Conservation (phyloP, 2,113 vertebrate genomes). For the Onychorhynchus coronatus region DNA sequence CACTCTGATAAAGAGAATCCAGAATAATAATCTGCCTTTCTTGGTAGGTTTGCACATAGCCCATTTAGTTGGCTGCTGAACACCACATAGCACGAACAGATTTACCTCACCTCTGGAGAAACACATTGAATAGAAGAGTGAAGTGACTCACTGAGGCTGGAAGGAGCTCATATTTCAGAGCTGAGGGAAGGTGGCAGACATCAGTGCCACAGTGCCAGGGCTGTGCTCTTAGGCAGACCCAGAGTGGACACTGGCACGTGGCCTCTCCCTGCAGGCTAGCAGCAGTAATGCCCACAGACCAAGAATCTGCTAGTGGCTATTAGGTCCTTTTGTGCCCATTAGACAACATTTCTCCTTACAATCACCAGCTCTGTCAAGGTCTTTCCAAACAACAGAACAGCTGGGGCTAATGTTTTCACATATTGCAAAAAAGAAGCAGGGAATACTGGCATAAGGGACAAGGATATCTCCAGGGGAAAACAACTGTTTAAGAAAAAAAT, state of each 20-base stretch:
- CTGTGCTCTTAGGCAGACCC: not conserved
- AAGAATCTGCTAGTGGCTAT: not conserved
- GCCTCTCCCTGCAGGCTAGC: not conserved
- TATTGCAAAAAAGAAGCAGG: not conserved
- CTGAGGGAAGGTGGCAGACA: not conserved
- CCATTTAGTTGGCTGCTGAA: not conserved
- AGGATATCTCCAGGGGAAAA: not conserved
- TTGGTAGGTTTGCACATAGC: not conserved
- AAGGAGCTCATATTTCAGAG: fast-evolving
- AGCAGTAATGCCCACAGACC: not conserved
- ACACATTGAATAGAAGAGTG: fast-evolving
- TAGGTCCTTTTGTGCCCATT: not conserved
- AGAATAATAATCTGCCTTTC: not conserved
- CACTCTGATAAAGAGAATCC: not conserved
- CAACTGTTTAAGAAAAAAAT: not conserved
- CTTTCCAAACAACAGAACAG: not conserved
- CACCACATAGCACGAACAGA: not conserved
- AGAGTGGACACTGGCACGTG: fast-evolving
- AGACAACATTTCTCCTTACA: not conserved
- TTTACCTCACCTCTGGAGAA: not conserved
- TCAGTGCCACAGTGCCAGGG: fast-evolving
- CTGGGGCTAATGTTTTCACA: not conserved
- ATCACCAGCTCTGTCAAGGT: not conserved
- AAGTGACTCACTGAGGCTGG: not conserved
- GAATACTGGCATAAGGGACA: not conserved